These are phyloP conservation scores for Siniperca knerii DNA, from an alignment of 2,113 vertebrate genomes.

Conservation along the genomic window DNA sequence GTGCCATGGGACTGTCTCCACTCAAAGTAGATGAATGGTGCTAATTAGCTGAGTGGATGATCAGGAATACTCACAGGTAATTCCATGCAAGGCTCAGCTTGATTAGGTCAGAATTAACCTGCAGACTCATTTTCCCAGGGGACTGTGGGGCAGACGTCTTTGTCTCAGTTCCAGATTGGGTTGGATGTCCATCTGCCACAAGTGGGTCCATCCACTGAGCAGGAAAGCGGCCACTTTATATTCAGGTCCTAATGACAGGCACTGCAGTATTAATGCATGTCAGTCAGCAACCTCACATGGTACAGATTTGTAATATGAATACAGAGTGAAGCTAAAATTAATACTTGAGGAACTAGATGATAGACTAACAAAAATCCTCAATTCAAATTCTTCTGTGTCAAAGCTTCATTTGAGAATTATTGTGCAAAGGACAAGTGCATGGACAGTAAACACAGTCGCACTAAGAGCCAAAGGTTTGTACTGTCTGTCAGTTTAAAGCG, in stretches of 20 bases:
- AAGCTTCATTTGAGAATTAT: background rate
- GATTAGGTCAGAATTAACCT: constrained; percentile 68
- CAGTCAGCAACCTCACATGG: background rate
- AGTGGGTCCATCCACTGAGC: background rate
- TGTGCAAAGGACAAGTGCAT: too few species aligned
- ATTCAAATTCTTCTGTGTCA: background rate
- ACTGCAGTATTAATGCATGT: background rate
- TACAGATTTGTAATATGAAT: constrained; percentile 4
- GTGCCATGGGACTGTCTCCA: constrained; percentile 43
- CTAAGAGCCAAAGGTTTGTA: background rate
- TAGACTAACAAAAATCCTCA: background rate
- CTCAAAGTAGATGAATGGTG: constrained; percentile 52
- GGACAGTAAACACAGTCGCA: background rate
- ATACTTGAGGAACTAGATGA: too few species aligned
- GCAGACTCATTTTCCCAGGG: constrained; percentile 41
- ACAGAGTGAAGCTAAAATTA: background rate
- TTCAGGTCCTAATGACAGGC: background rate
- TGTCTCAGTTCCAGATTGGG: constrained; percentile 46
- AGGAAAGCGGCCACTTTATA: constrained; percentile 10
- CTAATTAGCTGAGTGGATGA: constrained; percentile 77
- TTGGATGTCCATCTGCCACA: constrained; percentile 32
- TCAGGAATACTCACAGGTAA: constrained; percentile 64
- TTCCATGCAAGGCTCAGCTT: constrained; percentile 58
- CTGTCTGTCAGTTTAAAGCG: background rate
- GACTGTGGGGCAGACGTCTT: constrained; percentile 20